These are phyloP conservation scores for Oxygymnocypris stewartii DNA, from an alignment of 2,113 vertebrate genomes.

Conservation along the genomic window DNA sequence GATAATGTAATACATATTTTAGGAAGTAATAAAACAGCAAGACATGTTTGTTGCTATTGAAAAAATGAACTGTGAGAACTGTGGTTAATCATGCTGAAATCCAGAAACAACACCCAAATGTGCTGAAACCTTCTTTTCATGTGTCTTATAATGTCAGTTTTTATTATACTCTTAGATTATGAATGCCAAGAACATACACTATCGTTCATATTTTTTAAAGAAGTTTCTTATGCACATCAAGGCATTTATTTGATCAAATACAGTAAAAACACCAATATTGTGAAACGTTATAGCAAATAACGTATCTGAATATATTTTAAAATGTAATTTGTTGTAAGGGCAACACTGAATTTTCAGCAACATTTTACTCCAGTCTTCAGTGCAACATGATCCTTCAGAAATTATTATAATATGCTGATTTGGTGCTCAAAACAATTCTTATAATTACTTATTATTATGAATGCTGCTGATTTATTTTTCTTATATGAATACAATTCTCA, in stretches of 20 bases:
- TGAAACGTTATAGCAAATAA: not conserved
- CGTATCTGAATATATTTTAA: not conserved
- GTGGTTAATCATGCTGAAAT: not conserved
- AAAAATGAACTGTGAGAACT: not conserved
- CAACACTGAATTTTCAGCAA: not conserved
- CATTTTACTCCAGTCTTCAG: not conserved
- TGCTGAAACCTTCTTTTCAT: not conserved
- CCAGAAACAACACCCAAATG: not conserved
- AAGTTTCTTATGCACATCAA: not conserved
- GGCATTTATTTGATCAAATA: not conserved
- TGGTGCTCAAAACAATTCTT: not conserved
- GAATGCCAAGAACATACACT: not conserved
- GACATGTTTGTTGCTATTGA: not conserved
- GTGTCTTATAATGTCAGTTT: not conserved
- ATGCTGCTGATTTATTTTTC: not conserved
- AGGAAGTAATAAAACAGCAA: not conserved
- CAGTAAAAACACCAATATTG: not conserved
- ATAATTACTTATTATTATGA: not conserved
- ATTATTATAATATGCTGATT: not conserved
- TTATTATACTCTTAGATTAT: not conserved
- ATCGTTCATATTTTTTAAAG: not conserved
- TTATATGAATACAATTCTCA: not conserved
- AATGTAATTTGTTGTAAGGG: not conserved
- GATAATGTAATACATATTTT: not conserved
- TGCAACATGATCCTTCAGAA: not conserved